Base-by-base conservation (phyloP, 2,113 vertebrate species). In the Pseudopodoces humilis region DNA sequence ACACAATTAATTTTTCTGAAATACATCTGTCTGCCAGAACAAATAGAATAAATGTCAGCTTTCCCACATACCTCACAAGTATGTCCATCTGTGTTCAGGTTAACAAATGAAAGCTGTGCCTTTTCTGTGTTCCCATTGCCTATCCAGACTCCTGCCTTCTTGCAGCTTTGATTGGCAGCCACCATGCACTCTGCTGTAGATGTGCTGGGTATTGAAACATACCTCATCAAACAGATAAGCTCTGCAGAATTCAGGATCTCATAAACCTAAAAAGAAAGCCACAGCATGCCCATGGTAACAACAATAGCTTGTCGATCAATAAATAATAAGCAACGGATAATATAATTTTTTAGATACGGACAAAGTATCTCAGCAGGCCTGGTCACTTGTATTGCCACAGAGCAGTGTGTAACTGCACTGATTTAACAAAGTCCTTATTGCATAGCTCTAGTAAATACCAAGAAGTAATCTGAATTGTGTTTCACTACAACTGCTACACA, bases 231-330 rank as follows among this genome's bases (percentile, higher is more conserved):
- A 96, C 99, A 99, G 95, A 99, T 91, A 83, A 99, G 98, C 65
- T 99, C 98, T 30, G 98, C 99, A 7, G 99, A 99, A 75, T 98
- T 99, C 97, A 99, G 97, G 91, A 98, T 95, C 31, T 99, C 98
- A 96, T 99, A 99, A 83, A 99, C 98, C 99, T 98, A 83, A 35
- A 93, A 74, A 81, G 91, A 60, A 92, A 65, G 86, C 7, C 81
- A 90, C 41, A 91, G 63, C 28, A 68, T 1, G 12, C 35, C 41
- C 43, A 25, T 5, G 24, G 55, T 69, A 65, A 46, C 13, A 68
- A 64, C 52, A 65, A 55, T 14, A 47, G 63, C 31, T 69, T 37
- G 12, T n/a, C 50, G n/a, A 49, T 60, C 1, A 12, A 70, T 8
- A 76, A 86, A 49, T 37, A 81, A 70, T 19, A 52, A 69, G 27